phyloP scores from a whole-genome alignment of 2,113 vertebrate genomes.

The Aldabrachelys gigantea region DNA sequence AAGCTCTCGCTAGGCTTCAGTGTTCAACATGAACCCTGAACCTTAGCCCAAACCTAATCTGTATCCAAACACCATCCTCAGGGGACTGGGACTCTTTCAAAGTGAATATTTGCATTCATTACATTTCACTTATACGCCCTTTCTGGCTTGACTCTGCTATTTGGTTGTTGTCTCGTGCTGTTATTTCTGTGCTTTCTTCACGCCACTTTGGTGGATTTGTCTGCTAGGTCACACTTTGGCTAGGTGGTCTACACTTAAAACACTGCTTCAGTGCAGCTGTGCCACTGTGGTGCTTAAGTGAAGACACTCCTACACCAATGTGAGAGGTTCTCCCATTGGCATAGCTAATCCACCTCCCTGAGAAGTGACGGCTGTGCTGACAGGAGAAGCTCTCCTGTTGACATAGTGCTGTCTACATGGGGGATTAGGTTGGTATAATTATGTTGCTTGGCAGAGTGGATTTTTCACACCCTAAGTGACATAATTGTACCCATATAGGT shows the following conservation, averaged over 20 bases:
- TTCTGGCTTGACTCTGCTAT: neutral
- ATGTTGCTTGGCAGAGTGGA: neutral
- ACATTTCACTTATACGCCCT: neutral
- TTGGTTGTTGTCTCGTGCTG: rapidly evolving
- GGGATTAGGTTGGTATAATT: no score
- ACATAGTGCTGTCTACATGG: no score
- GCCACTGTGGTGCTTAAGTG: neutral
- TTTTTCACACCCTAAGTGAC: neutral
- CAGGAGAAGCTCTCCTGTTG: no score
- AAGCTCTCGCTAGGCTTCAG: neutral
- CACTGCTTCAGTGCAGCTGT: neutral
- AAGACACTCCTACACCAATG: neutral
- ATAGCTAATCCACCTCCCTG: no score
- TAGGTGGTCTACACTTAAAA: neutral
- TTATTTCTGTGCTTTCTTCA: neutral
- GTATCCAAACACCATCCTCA: neutral
- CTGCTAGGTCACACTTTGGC: neutral
- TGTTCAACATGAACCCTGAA: neutral
- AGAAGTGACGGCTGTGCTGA: no score
- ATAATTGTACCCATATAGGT: neutral
- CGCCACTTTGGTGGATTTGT: neutral
- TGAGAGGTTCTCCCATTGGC: neutral
- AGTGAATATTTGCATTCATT: neutral
- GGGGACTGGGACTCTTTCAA: neutral
- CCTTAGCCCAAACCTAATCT: neutral